A percentile compares a stretch with the other conserved stretches of the same genome.
These are phyloP conservation scores for Macquaria australasica DNA, from an alignment of 2,113 vertebrate species.

Conservation along the genomic window DNA sequence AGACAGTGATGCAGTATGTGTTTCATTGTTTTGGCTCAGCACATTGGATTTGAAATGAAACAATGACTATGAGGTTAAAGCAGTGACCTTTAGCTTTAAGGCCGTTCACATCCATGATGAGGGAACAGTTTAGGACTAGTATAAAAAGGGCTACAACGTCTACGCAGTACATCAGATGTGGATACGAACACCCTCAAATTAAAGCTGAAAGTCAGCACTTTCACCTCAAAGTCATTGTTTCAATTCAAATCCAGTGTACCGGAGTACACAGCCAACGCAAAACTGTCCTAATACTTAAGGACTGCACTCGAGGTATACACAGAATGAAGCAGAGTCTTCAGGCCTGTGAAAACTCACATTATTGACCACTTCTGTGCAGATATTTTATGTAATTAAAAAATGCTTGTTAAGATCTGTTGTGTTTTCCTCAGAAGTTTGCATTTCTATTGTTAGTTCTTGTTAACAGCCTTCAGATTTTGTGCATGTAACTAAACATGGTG, in stretches of 20 bases:
- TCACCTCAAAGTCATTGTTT: neutral
- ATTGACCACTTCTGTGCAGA: neutral
- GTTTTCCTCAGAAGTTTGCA: neutral
- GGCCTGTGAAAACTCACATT: neutral
- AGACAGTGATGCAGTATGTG: conserved; percentile 22
- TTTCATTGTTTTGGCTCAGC: conserved; percentile 18
- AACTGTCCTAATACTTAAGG: neutral
- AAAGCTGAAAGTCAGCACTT: neutral
- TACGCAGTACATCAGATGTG: neutral
- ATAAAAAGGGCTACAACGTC: neutral
- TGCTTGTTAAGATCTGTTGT: neutral
- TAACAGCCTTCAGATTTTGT: no score
- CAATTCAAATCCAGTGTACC: neutral
- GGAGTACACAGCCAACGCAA: neutral
- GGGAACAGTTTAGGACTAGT: neutral
- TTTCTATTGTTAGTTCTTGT: conserved; percentile 5
- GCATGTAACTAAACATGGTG: no score
- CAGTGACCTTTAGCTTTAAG: neutral
- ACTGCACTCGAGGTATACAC: neutral
- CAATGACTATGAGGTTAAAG: neutral
- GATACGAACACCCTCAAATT: neutral
- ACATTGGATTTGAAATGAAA: conserved; percentile 22
- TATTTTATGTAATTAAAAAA: neutral
- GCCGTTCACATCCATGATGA: neutral
- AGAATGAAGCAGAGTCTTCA: neutral